Evolutionary conservation across 1,140 invertebrate genomes (phyloP).

Genomic region (Bombus consobrinus): DNA sequence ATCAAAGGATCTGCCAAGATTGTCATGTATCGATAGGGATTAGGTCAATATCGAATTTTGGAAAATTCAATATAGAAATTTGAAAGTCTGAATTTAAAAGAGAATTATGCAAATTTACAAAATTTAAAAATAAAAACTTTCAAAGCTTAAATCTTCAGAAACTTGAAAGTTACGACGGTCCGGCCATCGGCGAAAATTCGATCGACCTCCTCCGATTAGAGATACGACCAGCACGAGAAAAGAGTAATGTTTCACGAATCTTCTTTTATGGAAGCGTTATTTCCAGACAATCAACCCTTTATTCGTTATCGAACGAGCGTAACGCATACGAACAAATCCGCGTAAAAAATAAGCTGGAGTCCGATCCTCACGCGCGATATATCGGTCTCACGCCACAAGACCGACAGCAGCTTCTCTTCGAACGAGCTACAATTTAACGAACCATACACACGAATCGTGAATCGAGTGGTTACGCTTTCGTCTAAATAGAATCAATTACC

Average conservation of each 20-base stretch:
- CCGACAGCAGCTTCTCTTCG: not conserved
- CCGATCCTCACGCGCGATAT: not conserved
- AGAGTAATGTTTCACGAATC: not conserved
- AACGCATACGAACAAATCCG: not conserved
- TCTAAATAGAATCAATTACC: constrained; percentile 8
- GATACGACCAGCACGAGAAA: not conserved
- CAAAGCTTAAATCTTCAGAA: not conserved
- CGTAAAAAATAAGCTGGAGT: not conserved
- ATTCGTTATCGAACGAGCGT: constrained; percentile 8
- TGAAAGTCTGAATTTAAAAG: not conserved
- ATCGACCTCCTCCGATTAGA: not conserved
- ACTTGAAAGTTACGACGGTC: not conserved
- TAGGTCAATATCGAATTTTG: not conserved
- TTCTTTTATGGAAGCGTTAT: not conserved
- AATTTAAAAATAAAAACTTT: too few species aligned
- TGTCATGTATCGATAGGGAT: too few species aligned
- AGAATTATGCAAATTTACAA: too few species aligned
- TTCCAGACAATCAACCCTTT: not conserved
- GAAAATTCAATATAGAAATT: not conserved
- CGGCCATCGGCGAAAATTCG: not conserved
- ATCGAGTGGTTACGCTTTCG: constrained; percentile 5
- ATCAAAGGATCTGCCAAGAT: constrained; percentile 9
- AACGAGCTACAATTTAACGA: constrained; percentile 2
- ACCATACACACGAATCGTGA: not conserved
- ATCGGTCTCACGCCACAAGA: not conserved